Evolutionary conservation across 2,797 vertebrate genomes (phyloP).

Genomic region (Channa striata): DNA sequence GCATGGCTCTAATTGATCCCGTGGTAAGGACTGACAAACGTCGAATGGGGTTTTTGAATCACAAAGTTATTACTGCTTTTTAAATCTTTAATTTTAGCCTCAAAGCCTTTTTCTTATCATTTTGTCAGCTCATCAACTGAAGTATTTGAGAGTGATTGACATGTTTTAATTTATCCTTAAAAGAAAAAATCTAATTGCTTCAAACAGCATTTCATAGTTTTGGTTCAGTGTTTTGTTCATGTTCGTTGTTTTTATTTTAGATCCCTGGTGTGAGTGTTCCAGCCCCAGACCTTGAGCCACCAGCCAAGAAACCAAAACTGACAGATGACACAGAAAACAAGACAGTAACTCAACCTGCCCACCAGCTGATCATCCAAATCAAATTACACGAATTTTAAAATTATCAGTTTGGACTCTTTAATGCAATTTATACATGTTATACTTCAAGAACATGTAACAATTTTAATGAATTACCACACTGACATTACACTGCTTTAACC

Average conservation of each 20-base stretch:
- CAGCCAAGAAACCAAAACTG: constrained; percentile 82
- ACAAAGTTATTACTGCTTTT: neutral
- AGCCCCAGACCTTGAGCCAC: constrained; percentile 70
- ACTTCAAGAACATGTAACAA: no score
- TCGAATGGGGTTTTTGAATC: neutral
- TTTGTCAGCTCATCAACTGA: neutral
- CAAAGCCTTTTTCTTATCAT: neutral
- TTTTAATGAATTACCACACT: constrained; percentile 20
- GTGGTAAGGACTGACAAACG: constrained; percentile 83
- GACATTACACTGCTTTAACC: neutral
- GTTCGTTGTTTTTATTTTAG: constrained; percentile 60
- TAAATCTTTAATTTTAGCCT: neutral
- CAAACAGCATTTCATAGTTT: neutral
- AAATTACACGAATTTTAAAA: neutral
- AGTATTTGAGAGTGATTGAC: neutral
- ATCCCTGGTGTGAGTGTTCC: constrained; percentile 86
- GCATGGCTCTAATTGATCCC: constrained; percentile 93
- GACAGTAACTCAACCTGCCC: neutral
- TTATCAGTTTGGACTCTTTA: neutral
- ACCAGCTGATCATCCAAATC: constrained; percentile 3
- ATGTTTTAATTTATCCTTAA: neutral
- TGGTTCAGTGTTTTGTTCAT: neutral
- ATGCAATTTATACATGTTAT: no score
- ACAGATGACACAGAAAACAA: constrained; percentile 61
- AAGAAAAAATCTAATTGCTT: neutral